Evolutionary conservation across 2,888 invertebrate genomes (phyloP).

Genomic region (Ophion costatus): DNA sequence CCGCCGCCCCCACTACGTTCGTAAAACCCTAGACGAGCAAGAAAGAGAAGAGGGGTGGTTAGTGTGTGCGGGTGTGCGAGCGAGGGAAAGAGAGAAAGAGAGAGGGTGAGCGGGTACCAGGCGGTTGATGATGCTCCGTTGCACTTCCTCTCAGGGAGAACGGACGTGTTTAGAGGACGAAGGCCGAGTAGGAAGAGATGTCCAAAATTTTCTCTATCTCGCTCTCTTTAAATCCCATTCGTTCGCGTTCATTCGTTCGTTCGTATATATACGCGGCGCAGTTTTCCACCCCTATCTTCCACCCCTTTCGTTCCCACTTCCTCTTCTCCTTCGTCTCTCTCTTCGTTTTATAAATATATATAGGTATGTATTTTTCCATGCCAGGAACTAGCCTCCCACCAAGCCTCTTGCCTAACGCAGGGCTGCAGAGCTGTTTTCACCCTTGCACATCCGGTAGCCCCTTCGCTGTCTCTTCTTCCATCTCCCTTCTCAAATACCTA

Average conservation of each 20-base stretch:
- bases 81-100: conserved; percentile 34
- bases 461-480: conserved; percentile 51
- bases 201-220: conserved; percentile 82
- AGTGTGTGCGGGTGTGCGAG: neutral
- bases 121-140: conserved; percentile 50
- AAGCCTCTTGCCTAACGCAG: conserved; percentile 42
- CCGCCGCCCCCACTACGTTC: conserved; percentile 78
- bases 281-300: conserved; percentile 65
- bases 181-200: conserved; percentile 63
- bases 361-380: conserved; percentile 60
- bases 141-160: conserved; percentile 44
- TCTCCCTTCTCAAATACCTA: conserved; percentile 55
- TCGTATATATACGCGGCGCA: conserved; percentile 45
- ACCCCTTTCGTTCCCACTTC: conserved; percentile 39
- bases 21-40: conserved; percentile 54
- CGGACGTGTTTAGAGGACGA: conserved; percentile 50
- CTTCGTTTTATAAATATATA: conserved; percentile 48
- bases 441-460: conserved; percentile 38
- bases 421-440: conserved; percentile 49
- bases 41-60: conserved; percentile 46
- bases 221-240: conserved; percentile 82
- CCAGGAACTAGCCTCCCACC: conserved; percentile 36
- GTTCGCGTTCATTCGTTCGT: conserved; percentile 75
- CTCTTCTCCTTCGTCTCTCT: conserved; percentile 52
- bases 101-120: neutral